These are phyloP conservation scores for Sarcophaga subvicina DNA, from an alignment of 2,888 invertebrate genomes.

Conservation along the genomic window DNA sequence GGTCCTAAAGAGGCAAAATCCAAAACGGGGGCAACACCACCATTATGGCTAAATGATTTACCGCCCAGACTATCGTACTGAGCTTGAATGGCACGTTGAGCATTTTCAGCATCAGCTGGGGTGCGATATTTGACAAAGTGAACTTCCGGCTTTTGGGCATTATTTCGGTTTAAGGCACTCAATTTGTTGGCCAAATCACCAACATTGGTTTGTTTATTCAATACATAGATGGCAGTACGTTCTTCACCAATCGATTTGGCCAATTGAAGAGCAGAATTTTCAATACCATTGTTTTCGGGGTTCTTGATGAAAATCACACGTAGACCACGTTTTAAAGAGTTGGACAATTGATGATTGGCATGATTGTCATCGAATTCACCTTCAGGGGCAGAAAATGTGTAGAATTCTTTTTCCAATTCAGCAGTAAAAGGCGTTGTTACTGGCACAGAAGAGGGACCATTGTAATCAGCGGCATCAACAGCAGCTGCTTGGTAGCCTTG, in stretches of 20 bases:
- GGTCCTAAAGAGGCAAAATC: conserved; percentile 74
- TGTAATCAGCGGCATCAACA: conserved; percentile 20
- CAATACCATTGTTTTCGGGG: conserved; percentile 77
- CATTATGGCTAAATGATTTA: conserved; percentile 74
- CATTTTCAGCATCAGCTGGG: conserved; percentile 78
- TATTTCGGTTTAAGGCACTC: conserved; percentile 72
- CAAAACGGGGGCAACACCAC: conserved; percentile 75
- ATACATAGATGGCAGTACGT: conserved; percentile 78
- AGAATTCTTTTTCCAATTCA: conserved; percentile 74
- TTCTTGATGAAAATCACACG: conserved; percentile 80
- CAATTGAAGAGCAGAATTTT: conserved; percentile 77
- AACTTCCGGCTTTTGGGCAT: conserved; percentile 76
- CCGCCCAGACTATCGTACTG: conserved; percentile 77
- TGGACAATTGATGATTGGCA: conserved; percentile 71
- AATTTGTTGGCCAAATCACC: conserved; percentile 74
- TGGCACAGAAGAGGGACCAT: conserved; percentile 36
- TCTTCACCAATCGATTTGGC: conserved; percentile 76
- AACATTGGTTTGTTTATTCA: conserved; percentile 78
- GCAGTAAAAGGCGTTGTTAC: conserved; percentile 18
- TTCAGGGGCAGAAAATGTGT: conserved; percentile 78
- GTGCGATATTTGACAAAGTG: conserved; percentile 80
- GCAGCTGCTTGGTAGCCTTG: conserved; percentile 33
- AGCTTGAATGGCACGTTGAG: conserved; percentile 77
- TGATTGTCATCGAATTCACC: conserved; percentile 74
- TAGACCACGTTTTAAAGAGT: conserved; percentile 74